Conservation (phyloP, 2,113 vertebrate genomes). For the Barbus barbus region DNA sequence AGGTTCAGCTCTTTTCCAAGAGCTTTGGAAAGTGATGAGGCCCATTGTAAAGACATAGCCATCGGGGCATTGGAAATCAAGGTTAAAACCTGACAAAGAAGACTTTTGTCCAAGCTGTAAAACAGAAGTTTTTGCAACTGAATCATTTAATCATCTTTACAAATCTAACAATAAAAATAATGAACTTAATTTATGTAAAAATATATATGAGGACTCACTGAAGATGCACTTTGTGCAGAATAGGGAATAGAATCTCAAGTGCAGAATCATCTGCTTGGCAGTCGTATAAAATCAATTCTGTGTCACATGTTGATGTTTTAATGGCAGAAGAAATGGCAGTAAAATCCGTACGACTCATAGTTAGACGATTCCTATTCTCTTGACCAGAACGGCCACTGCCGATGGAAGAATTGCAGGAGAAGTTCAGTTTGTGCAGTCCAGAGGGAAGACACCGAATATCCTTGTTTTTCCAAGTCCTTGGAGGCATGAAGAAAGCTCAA, state of each 20-base stretch:
- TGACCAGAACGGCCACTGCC: constrained; percentile 14
- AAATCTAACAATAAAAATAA: not conserved
- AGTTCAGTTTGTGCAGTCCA: constrained; percentile 49
- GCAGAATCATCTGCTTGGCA: constrained; percentile 41
- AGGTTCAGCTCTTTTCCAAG: constrained; percentile 50
- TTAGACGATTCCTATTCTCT: not conserved
- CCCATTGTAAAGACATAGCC: constrained; percentile 4
- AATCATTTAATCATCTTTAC: not conserved
- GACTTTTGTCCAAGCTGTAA: constrained; percentile 38
- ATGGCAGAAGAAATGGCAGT: constrained; percentile 32
- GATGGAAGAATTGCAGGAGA: constrained; percentile 37
- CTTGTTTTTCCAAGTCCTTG: not conserved
- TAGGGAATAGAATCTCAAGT: constrained; percentile 44
- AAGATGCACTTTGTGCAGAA: constrained; percentile 44
- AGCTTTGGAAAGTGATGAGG: constrained; percentile 32
- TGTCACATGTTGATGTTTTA: constrained; percentile 7
- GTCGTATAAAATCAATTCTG: constrained; percentile 46
- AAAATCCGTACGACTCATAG: constrained; percentile 43
- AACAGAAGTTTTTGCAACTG: not conserved
- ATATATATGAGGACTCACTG: constrained; percentile 39
- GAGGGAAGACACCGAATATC: constrained; percentile 8
- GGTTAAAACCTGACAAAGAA: constrained; percentile 39
- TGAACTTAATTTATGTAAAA: not conserved
- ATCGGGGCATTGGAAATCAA: not conserved
- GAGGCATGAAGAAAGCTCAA: constrained; percentile 44